These are phyloP conservation scores for Zoanthus solanderi DNA, from an alignment of 92 coral and sea anemone species.

Conservation along the genomic window DNA sequence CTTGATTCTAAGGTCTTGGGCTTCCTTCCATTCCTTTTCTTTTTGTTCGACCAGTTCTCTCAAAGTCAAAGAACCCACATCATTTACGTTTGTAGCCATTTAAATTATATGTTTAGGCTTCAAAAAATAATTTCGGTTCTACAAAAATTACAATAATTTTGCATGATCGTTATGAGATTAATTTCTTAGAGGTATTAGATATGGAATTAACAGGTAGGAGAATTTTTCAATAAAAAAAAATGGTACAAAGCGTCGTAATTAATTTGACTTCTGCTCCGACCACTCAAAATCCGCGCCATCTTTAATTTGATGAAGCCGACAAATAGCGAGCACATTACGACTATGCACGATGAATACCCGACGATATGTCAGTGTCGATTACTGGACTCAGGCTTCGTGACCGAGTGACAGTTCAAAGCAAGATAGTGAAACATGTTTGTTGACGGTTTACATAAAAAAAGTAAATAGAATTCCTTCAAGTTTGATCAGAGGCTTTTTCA, in stretches of 20 bases:
- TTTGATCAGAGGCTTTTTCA: slow-evolving; percentile 26
- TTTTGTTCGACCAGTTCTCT: slow-evolving; percentile 87
- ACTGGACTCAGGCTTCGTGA: slow-evolving; percentile 6
- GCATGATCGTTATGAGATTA: too few species aligned
- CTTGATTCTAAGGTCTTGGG: slow-evolving; percentile 76
- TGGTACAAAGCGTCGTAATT: not conserved
- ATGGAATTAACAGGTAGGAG: too few species aligned
- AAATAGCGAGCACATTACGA: slow-evolving; percentile 3
- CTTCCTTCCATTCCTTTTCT: slow-evolving; percentile 97
- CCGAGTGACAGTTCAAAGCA: slow-evolving; percentile 7
- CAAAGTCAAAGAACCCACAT: slow-evolving; percentile 23
- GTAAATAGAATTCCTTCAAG: slow-evolving; percentile 21
- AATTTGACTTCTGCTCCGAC: not conserved
- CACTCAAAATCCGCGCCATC: slow-evolving; percentile 50
- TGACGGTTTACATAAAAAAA: not conserved
- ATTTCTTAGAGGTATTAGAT: too few species aligned
- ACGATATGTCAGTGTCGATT: not conserved
- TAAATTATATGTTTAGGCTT: not conserved
- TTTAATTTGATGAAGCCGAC: not conserved
- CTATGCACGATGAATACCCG: not conserved
- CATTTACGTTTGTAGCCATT: slow-evolving; percentile 13
- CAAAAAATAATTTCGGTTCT: not conserved
- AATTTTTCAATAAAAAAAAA: not conserved
- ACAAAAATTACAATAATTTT: too few species aligned
- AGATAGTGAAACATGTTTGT: slow-evolving; percentile 15